Conservation (phyloP, 2,113 vertebrate genomes). For the Poeciliopsis occidentalis region DNA sequence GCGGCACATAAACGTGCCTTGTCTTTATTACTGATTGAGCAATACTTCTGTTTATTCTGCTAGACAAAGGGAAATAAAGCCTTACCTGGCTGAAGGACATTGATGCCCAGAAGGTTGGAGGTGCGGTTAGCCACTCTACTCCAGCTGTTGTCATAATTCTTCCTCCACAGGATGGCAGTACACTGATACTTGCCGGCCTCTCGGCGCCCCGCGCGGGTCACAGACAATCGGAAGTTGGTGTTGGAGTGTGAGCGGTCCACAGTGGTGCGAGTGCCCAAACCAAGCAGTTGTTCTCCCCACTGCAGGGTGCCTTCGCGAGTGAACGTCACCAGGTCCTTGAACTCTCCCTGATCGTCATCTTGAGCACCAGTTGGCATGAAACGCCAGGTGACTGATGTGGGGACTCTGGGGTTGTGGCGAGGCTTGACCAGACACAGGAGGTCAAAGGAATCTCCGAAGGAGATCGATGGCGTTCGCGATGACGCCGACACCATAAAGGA, state of each 20-base stretch:
- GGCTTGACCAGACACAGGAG: constrained; percentile 96
- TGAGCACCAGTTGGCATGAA: constrained; percentile 83
- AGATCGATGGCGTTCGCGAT: constrained; percentile 91
- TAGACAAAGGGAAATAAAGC: constrained; percentile 22
- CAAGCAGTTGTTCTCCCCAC: constrained; percentile 87
- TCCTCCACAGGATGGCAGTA: constrained; percentile 89
- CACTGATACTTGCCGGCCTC: constrained; percentile 97
- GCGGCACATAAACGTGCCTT: not conserved
- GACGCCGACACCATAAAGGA: constrained; percentile 94
- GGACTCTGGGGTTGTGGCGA: constrained; percentile 88
- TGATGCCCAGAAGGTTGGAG: constrained; percentile 95
- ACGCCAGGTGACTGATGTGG: constrained; percentile 91
- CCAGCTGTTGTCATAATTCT: constrained; percentile 91
- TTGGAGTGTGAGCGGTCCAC: constrained; percentile 91
- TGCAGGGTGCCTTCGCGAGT: constrained; percentile 90
- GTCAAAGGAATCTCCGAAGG: constrained; percentile 92
- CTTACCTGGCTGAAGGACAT: constrained; percentile 90
- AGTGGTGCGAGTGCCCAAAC: constrained; percentile 89
- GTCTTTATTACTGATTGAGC: not conserved
- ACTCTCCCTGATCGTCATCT: constrained; percentile 79
- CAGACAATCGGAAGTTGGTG: constrained; percentile 92
- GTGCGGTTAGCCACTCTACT: constrained; percentile 88
- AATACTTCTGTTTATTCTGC: constrained; percentile 16
- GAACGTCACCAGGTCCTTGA: constrained; percentile 94
- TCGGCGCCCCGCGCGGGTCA: constrained; percentile 89